Base-by-base conservation (phyloP, 2,113 vertebrate genomes). In the Marmota flaviventris region DNA sequence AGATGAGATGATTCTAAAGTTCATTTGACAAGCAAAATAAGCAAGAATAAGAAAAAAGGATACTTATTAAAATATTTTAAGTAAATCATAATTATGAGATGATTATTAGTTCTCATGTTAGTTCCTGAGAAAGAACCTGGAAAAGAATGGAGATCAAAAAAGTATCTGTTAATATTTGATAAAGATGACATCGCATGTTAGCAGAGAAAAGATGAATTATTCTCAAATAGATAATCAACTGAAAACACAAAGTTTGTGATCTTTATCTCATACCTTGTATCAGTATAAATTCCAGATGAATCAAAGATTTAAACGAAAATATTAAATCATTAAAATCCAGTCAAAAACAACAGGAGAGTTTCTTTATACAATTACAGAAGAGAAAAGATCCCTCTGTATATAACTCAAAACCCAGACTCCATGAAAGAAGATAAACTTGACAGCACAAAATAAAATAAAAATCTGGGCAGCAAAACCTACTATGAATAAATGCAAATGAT, bases 281-380 rank as follows among this genome's bases (percentile, higher is more conserved):
- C 48, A 77, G 37, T n/a, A 48, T 2, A 88, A 81, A 73, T 87
- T 94, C 22, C 65, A 84, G 53, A 81, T 39, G 29, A 94, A 90
- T 76, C 77, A 81, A 93, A 81, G 8, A 93, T 70, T 85, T 91
- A 88, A 93, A 51, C 72, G 24, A 32, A 95, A 96, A 61, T 25
- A 81, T 58, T 70, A 88, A 70, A 32, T 4, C 7, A 63, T 70
- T 84, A 85, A 37, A 85, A 70, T 67, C 37, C 18, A 72, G 17
- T 42, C 3, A 53, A 79, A 84, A 84, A 27, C 5, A 77, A 29
- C 27, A 20, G 25, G 58, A 88, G 73, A 94, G 78, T 73, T 82
- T 86, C 42, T 58, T 76, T 65, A 82, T 39, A n/a, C 16, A 42
- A 22, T 37, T 67, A 17, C 22, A 87, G 24, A 42, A 14, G 37